Evolutionary conservation across 2,888 invertebrate genomes (phyloP).

Genomic region (Drosophila aldrichi): DNA sequence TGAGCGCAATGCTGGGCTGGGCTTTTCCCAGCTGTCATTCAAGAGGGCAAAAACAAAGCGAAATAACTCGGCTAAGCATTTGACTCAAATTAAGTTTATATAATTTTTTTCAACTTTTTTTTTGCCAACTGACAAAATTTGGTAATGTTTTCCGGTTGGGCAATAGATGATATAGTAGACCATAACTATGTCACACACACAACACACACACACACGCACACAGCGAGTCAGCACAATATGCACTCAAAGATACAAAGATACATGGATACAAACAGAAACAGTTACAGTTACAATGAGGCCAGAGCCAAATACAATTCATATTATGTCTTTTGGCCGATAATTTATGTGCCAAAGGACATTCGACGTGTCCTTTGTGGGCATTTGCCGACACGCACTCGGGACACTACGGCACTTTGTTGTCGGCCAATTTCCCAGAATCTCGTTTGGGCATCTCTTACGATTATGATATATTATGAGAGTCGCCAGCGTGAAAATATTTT

Average conservation of each 20-base stretch:
- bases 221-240: conserved; percentile 56
- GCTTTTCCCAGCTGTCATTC: conserved; percentile 65
- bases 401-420: neutral
- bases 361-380: conserved; percentile 65
- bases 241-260: conserved; percentile 19
- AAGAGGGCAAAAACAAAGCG: conserved; percentile 38
- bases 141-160: conserved; percentile 58
- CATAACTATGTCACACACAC: conserved; percentile 63
- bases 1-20: conserved; percentile 47
- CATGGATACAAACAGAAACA: too few relatives aligned
- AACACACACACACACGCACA: conserved; percentile 20
- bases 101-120: conserved; percentile 6
- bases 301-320: conserved; percentile 56
- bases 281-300: conserved; percentile 8
- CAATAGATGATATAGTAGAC: conserved; percentile 48
- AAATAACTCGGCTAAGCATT: conserved; percentile 32
- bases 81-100: conserved; percentile 44
- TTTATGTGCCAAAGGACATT: conserved; percentile 75
- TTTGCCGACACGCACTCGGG: conserved; percentile 46
- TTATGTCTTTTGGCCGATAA: conserved; percentile 47
- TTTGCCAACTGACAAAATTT: conserved; percentile 66
- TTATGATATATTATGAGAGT: conserved; percentile 66
- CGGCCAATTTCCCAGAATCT: conserved; percentile 57
- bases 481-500: conserved; percentile 71
- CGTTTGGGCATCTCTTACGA: conserved; percentile 28